These are phyloP conservation scores for Dasysyrphus tricinctus DNA, from an alignment of 2,888 invertebrate genomes.

Conservation along the genomic window DNA sequence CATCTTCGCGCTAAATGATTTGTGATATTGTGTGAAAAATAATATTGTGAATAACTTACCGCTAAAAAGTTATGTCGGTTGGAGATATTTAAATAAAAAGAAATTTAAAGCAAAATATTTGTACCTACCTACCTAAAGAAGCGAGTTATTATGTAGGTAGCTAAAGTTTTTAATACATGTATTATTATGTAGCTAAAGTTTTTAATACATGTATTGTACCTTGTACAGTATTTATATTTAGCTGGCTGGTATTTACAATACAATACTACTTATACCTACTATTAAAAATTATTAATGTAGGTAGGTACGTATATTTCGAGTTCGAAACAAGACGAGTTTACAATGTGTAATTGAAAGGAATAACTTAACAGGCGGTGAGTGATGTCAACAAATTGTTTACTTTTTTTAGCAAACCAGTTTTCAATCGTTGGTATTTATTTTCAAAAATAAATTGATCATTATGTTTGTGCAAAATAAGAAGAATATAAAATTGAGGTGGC, in stretches of 20 bases:
- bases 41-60: slow-evolving; percentile 4
- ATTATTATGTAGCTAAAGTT: no score
- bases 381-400: slow-evolving; percentile 16
- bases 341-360: slow-evolving; percentile 5
- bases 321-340: neutral
- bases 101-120: no score
- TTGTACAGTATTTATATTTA: neutral
- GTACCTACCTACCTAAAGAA: neutral
- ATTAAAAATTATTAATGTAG: no score
- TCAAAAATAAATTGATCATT: neutral
- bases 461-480: neutral
- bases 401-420: slow-evolving; percentile 3
- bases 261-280: neutral
- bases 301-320: neutral
- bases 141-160: neutral
- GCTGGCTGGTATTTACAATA: neutral
- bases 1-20: neutral
- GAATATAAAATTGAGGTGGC: neutral
- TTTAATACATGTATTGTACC: no score
- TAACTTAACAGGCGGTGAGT: slow-evolving; percentile 11
- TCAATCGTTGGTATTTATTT: neutral
- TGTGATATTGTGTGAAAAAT: neutral
- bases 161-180: neutral
- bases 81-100: neutral
- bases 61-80: neutral